Percentiles rank a stretch among this genome's conserved stretches.
Evolutionary conservation across 2,113 vertebrate species (phyloP).

Genomic region (Cavia porcellus): DNA sequence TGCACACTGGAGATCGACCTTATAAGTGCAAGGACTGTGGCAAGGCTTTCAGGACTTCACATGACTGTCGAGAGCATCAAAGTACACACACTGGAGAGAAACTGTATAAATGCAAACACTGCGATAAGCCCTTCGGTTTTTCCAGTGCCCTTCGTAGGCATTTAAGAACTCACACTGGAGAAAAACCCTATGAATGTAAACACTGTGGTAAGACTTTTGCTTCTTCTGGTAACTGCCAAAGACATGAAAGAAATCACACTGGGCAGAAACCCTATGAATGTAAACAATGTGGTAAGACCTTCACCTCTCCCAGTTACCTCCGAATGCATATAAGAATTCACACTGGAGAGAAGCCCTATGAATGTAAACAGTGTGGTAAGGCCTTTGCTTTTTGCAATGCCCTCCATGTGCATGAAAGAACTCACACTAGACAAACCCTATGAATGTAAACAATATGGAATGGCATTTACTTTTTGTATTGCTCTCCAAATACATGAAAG

Average conservation of each 20-base stretch:
- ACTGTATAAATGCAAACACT: neutral
- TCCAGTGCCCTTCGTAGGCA: neutral
- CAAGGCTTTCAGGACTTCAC: neutral
- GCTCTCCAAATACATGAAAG: neutral
- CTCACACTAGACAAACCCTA: neutral
- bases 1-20: neutral
- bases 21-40: neutral
- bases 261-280: neutral
- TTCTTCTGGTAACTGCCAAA: neutral
- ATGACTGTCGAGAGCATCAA: neutral
- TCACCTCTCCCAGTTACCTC: neutral
- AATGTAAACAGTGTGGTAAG: neutral
- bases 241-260: neutral
- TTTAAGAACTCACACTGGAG: neutral
- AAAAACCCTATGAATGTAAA: neutral
- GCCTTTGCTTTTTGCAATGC: neutral
- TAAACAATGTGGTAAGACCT: neutral
- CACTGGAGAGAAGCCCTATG: neutral
- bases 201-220: neutral
- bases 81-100: neutral
- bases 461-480: neutral
- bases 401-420: neutral
- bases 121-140: neutral
- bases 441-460: neutral
- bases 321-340: neutral